Base-by-base conservation (phyloP, 2,797 vertebrate genomes). In the Anabas testudineus region DNA sequence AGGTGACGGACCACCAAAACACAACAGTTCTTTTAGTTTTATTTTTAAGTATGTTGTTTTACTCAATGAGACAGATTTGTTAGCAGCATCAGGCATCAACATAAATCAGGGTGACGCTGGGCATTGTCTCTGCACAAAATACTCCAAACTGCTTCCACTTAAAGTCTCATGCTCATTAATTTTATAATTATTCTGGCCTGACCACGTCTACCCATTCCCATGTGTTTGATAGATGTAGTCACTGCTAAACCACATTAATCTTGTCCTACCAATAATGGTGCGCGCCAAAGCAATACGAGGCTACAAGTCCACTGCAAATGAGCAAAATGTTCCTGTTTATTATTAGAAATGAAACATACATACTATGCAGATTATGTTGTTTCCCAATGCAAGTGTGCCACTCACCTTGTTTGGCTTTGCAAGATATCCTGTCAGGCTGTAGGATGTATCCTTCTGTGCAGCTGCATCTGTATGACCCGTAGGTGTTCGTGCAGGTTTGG, bases 321-420 rank as follows among this genome's bases (percentile, higher is more conserved):
- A 71, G 54, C 37, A 67, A 69, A 77, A 71, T 47, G 14, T 15
- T 47, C 55, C 46, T 61, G 83, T 86, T 82, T 85, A 91, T 92
- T 90, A 85, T 84, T 89, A 89, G 88, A 82, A 76, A 74, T 74
- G 67, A 79, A 78, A 82, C 71, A 64, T 57, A 74, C 66, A 61
- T 10, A 34, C 60, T 52, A 77, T 77, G 78, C 88, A 89, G 84
- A 90, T 84, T 45, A 58, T 67, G 67, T 49, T 73, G 78, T 74
- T 77, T 84, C 16, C 54, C 26, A 14, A 61, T 63, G 74, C 73
- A 59, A 74, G 69, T 26, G 62, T 66, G 74, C 58, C 59, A 57
- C 96, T 97, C 94, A 99, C 98, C 97, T 83, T 91, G 95, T 96
- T 96, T 97, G 87, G 94, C 95, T 92, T 92, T 96, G 95, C 98